A percentile compares a stretch with the other conserved stretches of the same genome.
phyloP scores from a whole-genome alignment of 1,140 invertebrate species.

The Drosophila sproati region DNA sequence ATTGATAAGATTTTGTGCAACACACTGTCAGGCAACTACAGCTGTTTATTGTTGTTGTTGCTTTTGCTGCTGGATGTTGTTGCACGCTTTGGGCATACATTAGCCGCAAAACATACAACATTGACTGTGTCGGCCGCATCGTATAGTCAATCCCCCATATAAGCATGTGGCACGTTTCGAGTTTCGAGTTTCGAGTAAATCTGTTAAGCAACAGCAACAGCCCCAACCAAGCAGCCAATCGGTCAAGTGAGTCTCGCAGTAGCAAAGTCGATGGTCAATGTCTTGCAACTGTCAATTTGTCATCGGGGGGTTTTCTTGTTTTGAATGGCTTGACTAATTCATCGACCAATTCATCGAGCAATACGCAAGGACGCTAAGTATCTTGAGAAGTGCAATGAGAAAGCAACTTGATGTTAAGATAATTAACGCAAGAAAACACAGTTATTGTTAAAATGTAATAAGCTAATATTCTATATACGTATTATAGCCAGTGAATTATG shows the following conservation, averaged over 20 bases:
- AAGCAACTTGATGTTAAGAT: neutral
- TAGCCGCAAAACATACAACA: conserved; percentile 54
- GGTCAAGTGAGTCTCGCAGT: conserved; percentile 36
- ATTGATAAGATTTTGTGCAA: conserved; percentile 80
- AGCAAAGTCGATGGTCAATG: conserved; percentile 40
- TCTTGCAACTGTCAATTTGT: conserved; percentile 26
- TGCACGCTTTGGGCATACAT: conserved; percentile 73
- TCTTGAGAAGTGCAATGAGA: neutral
- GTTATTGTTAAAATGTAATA: too few relatives aligned
- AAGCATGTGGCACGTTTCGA: conserved; percentile 57
- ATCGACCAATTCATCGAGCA: neutral
- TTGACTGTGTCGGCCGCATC: conserved; percentile 15
- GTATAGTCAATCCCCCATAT: conserved; percentile 64
- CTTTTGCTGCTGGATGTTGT: conserved; percentile 30
- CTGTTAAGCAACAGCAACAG: conserved; percentile 41
- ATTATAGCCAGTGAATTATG: too few relatives aligned
- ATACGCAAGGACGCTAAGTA: neutral
- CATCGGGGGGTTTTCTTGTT: neutral
- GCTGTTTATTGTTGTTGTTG: conserved; percentile 9
- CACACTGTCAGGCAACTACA: conserved; percentile 19
- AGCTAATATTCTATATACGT: too few relatives aligned
- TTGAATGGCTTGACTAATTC: conserved; percentile 23
- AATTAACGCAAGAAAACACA: too few relatives aligned
- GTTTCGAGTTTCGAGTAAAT: conserved; percentile 66
- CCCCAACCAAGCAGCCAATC: conserved; percentile 49